phyloP scores from a whole-genome alignment of 2,888 invertebrate species.

The Drosophila pseudotakahashii region DNA sequence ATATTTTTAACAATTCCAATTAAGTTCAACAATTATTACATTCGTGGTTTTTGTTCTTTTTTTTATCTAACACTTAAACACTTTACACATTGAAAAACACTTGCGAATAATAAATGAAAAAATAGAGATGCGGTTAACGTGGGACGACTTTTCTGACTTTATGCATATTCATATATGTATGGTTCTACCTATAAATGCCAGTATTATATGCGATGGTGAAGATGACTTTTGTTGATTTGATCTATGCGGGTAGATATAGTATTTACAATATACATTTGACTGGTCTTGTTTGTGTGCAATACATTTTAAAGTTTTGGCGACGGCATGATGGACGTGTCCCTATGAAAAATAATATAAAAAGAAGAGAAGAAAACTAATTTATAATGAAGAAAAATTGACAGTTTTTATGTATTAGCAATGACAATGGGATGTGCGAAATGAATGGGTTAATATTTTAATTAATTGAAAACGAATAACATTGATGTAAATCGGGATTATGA shows the following conservation, averaged over 20 bases:
- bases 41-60: conserved; percentile 46
- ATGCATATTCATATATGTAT: conserved; percentile 11
- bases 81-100: conserved; percentile 45
- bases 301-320: conserved; percentile 82
- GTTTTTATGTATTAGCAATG: conserved; percentile 47
- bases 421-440: conserved; percentile 16
- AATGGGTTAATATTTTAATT: conserved; percentile 15
- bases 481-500: conserved; percentile 1
- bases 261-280: conserved; percentile 60
- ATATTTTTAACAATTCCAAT: conserved; percentile 60
- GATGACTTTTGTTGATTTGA: conserved; percentile 57
- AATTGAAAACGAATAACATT: no score
- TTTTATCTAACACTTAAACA: conserved; percentile 45
- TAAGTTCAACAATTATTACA: conserved; percentile 64
- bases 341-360: conserved; percentile 77
- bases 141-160: conserved; percentile 32
- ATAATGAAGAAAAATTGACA: conserved; percentile 60
- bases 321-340: conserved; percentile 80
- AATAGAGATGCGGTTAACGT: conserved; percentile 43
- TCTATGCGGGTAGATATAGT: conserved; percentile 52
- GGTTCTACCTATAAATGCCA: conserved; percentile 7
- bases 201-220: conserved; percentile 43
- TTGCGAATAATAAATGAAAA: conserved; percentile 19
- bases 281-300: conserved; percentile 52
- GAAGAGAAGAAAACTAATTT: conserved; percentile 73